Conservation (phyloP, 2,888 invertebrate genomes). For the Tetrapedia diversipes region DNA sequence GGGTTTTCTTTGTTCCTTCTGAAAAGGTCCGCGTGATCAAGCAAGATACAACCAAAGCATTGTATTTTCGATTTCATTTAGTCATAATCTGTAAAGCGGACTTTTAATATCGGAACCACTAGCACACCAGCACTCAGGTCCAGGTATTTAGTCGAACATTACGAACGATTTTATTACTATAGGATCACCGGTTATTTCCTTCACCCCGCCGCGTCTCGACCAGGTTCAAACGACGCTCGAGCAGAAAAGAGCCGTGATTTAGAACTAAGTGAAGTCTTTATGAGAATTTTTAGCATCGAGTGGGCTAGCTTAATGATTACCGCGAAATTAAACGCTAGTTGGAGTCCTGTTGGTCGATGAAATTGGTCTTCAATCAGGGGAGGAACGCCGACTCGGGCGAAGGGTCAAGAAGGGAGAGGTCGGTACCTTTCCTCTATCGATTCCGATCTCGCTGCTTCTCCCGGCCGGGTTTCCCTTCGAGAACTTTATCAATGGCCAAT, state of each 20-base stretch:
- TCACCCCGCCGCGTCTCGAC: not conserved
- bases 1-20: no score
- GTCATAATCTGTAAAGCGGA: constrained; percentile 10
- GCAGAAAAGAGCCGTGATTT: constrained; percentile 41
- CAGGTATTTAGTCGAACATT: constrained; percentile 46
- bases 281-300: constrained; percentile 53
- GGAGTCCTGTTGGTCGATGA: constrained; percentile 29
- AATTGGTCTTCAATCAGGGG: constrained; percentile 30
- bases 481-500: constrained; percentile 67
- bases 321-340: constrained; percentile 49
- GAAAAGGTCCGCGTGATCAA: no score
- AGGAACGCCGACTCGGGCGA: constrained; percentile 18
- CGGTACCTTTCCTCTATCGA: constrained; percentile 48
- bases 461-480: constrained; percentile 48
- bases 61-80: not conserved
- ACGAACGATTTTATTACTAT: constrained; percentile 51
- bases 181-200: constrained; percentile 12
- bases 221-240: constrained; percentile 37
- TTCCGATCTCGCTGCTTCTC: constrained; percentile 38
- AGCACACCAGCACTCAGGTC: constrained; percentile 9
- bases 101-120: constrained; percentile 41
- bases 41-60: not conserved
- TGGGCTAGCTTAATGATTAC: constrained; percentile 43
- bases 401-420: constrained; percentile 52
- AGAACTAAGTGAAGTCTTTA: constrained; percentile 43